Evolutionary conservation across 2,113 vertebrate species (phyloP), one percentile per base, ranked within the genome.

Genomic region (Ctenomys sociabilis): DNA sequence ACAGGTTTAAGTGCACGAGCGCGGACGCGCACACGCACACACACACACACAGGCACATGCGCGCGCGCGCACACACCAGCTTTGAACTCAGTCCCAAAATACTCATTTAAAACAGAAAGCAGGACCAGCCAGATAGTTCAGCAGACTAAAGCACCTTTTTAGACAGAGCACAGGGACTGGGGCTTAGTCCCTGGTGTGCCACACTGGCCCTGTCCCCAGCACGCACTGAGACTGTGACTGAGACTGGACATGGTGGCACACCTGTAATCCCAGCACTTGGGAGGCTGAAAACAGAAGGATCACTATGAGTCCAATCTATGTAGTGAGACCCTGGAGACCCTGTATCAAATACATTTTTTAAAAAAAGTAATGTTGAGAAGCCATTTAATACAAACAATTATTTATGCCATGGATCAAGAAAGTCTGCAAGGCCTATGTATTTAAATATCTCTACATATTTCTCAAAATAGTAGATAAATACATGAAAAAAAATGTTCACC

Each of bases 1-100:
- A 61, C 70, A 84, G 32, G 26, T 80, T 82, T 1, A 88, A 43
- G 40, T 22, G 10, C 14, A 73, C 37, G 24, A 4, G 6, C 49
- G 49, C 49, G 6, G 21, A 40, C 9, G 22, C 72, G 40, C 37
- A 73, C 70, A 40, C 70, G 4, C 37, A 43, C 40, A 30, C 28
- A 26, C 16, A 40, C 63, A 85, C 9, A 90, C 22, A 75, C 43
- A 57, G n/a, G 66, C 5, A 32, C 57, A 63, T 16, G 54, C 17
- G 43, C 45, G 43, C 17, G 19, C 8, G 66, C 59, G 19, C 21
- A 63, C 1, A 52, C 5, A 5, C 8, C 45, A 85, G 28, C 22
- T 89, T 95, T n/a, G 32, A 95, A 90, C 57, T 77, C 59, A 92
- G 83, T 54, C 22, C 72, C 24, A 83, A 91, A 91, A 89, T 63